Percentiles rank a stretch among this genome's conserved stretches.
phyloP scores from a whole-genome alignment of 2,888 invertebrate genomes.

The Eucera pruinosa region DNA sequence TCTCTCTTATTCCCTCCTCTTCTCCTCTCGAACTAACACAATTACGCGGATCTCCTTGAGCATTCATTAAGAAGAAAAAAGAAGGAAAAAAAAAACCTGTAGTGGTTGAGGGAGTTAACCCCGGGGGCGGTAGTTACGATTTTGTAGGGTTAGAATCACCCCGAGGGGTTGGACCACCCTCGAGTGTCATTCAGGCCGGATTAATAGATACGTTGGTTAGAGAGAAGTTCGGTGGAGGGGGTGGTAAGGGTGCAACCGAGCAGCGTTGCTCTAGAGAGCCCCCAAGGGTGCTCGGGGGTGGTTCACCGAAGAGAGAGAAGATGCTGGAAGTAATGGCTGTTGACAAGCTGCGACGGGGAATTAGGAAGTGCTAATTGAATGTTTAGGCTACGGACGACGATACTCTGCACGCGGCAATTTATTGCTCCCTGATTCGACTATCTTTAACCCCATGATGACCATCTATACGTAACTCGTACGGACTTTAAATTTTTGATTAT shows the following conservation, averaged over 20 bases:
- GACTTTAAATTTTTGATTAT: too few relatives aligned
- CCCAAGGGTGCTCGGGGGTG: slow-evolving; percentile 62
- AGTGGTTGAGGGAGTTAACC: slow-evolving; percentile 68
- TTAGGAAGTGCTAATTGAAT: slow-evolving; percentile 84
- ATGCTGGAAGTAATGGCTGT: slow-evolving; percentile 84
- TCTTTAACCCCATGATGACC: too few relatives aligned
- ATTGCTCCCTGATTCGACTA: slow-evolving; percentile 61
- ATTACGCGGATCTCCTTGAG: slow-evolving; percentile 78
- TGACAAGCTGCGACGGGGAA: slow-evolving; percentile 80
- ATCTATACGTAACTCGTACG: too few relatives aligned
- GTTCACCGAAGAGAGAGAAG: slow-evolving; percentile 74
- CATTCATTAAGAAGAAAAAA: slow-evolving; percentile 78
- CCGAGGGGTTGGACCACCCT: slow-evolving; percentile 74
- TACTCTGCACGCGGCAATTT: slow-evolving; percentile 68
- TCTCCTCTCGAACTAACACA: slow-evolving; percentile 79
- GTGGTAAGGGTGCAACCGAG: slow-evolving; percentile 17
- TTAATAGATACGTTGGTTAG: slow-evolving; percentile 83
- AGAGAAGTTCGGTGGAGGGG: slow-evolving; percentile 53
- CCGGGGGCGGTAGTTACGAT: slow-evolving; percentile 75
- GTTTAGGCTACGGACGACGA: slow-evolving; percentile 77
- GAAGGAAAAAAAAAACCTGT: slow-evolving; percentile 70
- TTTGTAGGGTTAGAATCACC: slow-evolving; percentile 78
- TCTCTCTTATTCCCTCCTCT: neutral
- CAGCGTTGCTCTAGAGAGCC: slow-evolving; percentile 46
- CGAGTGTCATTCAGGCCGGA: slow-evolving; percentile 82